Evolutionary conservation across 2,113 vertebrate species (phyloP).

Genomic region (Fulmarus glacialis): DNA sequence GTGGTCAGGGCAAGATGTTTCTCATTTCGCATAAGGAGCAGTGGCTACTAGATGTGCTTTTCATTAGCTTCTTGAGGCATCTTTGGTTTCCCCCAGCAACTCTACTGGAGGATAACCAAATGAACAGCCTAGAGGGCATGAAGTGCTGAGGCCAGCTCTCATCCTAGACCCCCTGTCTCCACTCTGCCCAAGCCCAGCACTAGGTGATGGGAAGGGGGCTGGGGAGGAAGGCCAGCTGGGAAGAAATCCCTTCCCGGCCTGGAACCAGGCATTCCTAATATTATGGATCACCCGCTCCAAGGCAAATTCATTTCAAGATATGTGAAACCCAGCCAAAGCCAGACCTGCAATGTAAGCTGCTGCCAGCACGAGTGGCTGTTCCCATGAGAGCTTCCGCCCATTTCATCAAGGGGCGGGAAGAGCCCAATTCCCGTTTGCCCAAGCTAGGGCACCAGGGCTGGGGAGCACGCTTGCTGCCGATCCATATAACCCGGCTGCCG

Average conservation of each 20-base stretch:
- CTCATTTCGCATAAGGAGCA: not conserved
- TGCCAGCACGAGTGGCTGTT: not conserved
- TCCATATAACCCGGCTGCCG: not conserved
- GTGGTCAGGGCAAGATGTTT: not conserved
- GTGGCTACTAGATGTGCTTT: not conserved
- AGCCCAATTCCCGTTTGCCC: rapidly evolving
- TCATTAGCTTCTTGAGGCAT: not conserved
- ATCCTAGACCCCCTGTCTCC: not conserved
- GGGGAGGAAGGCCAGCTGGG: not conserved
- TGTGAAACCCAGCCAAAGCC: not conserved
- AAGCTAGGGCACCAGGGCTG: rapidly evolving
- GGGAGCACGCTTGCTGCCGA: not conserved
- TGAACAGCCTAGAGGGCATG: not conserved
- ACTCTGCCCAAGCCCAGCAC: not conserved
- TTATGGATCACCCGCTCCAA: slow-evolving; percentile 3
- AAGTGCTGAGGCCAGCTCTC: not conserved
- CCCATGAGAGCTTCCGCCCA: not conserved
- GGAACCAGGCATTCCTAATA: not conserved
- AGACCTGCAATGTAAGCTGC: not conserved
- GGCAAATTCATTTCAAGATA: slow-evolving; percentile 18
- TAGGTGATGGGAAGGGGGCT: not conserved
- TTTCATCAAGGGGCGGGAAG: not conserved
- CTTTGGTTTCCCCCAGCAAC: not conserved
- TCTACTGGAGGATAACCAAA: not conserved
- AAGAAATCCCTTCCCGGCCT: not conserved